phyloP scores from a whole-genome alignment of 1,140 invertebrate species.

The Drosophila asahinai region DNA sequence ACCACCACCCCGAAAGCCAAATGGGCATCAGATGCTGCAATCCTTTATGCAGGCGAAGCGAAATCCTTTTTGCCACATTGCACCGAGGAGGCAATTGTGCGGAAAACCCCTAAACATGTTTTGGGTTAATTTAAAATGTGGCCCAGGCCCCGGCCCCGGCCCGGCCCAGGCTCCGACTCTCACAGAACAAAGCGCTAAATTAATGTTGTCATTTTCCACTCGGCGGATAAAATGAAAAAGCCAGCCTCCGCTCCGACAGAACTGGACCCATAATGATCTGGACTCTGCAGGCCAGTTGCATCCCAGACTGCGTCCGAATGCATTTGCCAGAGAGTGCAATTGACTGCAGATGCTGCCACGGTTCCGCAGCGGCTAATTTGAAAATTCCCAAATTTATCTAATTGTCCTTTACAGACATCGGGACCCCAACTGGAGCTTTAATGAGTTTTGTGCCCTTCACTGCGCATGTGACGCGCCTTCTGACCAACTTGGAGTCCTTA shows the following conservation, averaged over 20 bases:
- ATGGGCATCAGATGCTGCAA: slow-evolving; percentile 68
- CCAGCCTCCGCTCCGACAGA: slow-evolving; percentile 45
- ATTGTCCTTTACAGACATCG: slow-evolving; percentile 38
- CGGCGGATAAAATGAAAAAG: slow-evolving; percentile 74
- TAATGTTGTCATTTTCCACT: slow-evolving; percentile 84
- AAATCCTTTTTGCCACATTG: slow-evolving; percentile 69
- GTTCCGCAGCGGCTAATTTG: slow-evolving; percentile 75
- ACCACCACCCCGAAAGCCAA: slow-evolving; percentile 25
- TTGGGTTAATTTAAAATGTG: slow-evolving; percentile 84
- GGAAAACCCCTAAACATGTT: slow-evolving; percentile 85
- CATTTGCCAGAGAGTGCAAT: slow-evolving; percentile 65
- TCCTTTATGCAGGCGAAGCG: slow-evolving; percentile 46
- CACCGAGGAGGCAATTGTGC: slow-evolving; percentile 76
- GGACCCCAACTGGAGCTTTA: slow-evolving; percentile 22
- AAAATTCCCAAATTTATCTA: slow-evolving; percentile 74
- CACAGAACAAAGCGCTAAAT: slow-evolving; percentile 76
- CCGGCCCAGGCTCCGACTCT: slow-evolving; percentile 19
- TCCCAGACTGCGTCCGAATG: slow-evolving; percentile 40
- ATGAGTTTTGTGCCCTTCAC: slow-evolving; percentile 11
- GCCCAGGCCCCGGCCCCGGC: slow-evolving; percentile 60
- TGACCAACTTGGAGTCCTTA: background rate
- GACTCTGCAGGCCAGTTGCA: slow-evolving; percentile 41
- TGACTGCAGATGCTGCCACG: slow-evolving; percentile 78
- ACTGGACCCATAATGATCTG: slow-evolving; percentile 42
- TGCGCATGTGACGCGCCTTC: background rate